Evolutionary conservation across 1,140 invertebrate genomes (phyloP).

Genomic region (Arion vulgaris): DNA sequence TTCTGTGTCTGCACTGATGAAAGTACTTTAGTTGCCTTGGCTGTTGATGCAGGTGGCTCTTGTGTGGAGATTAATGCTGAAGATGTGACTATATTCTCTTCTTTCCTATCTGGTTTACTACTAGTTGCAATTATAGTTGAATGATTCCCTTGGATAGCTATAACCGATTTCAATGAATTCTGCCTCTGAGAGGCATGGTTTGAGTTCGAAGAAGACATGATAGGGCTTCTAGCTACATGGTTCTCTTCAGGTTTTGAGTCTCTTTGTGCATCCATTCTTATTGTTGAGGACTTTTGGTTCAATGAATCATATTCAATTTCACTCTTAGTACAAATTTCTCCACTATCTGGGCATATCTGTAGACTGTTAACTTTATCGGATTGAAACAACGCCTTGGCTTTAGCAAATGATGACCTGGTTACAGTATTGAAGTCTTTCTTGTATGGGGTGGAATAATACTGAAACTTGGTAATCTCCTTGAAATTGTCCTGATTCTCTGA

Average conservation of each 20-base stretch:
- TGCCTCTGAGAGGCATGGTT: neutral
- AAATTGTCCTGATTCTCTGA: neutral
- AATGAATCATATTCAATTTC: neutral
- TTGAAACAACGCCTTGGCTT: slow-evolving; percentile 21
- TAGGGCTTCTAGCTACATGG: neutral
- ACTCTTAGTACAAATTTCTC: neutral
- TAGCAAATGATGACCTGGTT: neutral
- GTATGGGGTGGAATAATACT: slow-evolving; percentile 8
- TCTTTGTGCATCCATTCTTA: neutral
- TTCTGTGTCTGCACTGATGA: neutral
- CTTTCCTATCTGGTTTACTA: slow-evolving; percentile 4
- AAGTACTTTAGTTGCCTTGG: neutral
- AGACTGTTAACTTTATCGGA: neutral
- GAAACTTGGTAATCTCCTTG: neutral
- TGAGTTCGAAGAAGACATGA: neutral
- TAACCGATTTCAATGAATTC: slow-evolving; percentile 39
- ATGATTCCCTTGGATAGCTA: slow-evolving; percentile 39
- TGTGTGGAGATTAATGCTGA: neutral
- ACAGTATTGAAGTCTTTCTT: slow-evolving; percentile 19
- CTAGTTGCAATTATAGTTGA: slow-evolving; percentile 40
- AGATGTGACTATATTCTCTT: neutral
- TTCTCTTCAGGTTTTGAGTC: neutral
- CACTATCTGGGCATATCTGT: slow-evolving; percentile 9
- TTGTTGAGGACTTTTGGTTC: neutral
- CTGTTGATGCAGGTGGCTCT: neutral